These are phyloP conservation scores for Antheraea pernyi DNA, from an alignment of 1,140 invertebrate species.

Conservation along the genomic window DNA sequence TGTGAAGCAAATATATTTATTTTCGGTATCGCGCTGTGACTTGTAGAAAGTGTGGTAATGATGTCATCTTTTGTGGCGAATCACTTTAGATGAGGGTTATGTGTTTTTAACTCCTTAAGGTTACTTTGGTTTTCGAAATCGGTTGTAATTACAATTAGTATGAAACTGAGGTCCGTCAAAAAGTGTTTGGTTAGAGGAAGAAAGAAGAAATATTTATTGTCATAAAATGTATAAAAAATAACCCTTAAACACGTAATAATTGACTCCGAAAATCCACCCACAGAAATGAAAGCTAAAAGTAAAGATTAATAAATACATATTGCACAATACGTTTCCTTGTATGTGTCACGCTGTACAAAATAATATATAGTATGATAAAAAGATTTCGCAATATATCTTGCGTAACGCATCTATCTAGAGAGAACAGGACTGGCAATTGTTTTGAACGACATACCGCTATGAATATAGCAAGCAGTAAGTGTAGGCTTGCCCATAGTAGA, in stretches of 20 bases:
- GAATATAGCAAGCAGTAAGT: too few relatives aligned
- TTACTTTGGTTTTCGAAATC: too few relatives aligned
- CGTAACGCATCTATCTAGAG: not conserved
- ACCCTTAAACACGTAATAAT: too few relatives aligned
- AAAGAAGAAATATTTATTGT: too few relatives aligned
- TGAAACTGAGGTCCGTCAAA: too few relatives aligned
- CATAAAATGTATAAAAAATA: too few relatives aligned
- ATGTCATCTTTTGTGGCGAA: not conserved
- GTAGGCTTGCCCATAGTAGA: too few relatives aligned
- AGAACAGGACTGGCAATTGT: not conserved
- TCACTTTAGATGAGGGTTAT: not conserved
- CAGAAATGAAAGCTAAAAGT: not conserved
- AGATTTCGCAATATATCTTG: not conserved
- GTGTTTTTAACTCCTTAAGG: not conserved
- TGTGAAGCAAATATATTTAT: too few relatives aligned
- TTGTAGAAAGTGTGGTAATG: not conserved
- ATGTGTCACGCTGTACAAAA: not conserved
- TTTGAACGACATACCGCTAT: not conserved
- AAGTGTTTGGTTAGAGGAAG: too few relatives aligned
- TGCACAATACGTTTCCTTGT: not conserved
- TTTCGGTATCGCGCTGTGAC: not conserved
- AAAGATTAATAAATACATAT: not conserved
- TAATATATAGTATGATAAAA: not conserved
- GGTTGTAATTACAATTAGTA: too few relatives aligned
- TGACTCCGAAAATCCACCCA: not conserved